Percentiles rank a stretch among this genome's conserved stretches.
Conservation (phyloP, 1,140 invertebrate species). For the Eumaeus atala region DNA sequence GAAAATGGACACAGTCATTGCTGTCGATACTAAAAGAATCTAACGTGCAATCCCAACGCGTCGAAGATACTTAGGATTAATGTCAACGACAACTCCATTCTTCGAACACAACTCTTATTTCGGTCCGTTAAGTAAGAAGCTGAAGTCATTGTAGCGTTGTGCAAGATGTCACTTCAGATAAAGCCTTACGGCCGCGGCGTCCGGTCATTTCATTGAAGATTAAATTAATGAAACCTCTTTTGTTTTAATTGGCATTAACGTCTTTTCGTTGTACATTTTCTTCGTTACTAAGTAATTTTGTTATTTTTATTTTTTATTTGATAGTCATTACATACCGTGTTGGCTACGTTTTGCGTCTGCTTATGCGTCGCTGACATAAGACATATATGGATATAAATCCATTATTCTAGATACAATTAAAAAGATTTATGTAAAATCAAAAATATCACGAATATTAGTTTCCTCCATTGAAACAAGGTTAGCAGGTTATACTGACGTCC, state of each 20-base stretch:
- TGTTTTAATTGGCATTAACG: conserved; percentile 12
- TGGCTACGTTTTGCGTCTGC: no score
- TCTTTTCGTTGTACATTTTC: background rate
- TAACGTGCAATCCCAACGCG: conserved; percentile 34
- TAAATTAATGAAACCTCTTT: conserved; percentile 8
- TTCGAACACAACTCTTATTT: conserved; percentile 33
- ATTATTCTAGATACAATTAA: no score
- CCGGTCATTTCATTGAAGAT: conserved; percentile 27
- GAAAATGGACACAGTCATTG: conserved; percentile 26
- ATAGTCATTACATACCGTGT: no score
- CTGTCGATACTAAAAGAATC: conserved; percentile 19
- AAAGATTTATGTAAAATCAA: no score
- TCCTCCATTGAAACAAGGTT: background rate
- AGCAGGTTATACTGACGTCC: no score
- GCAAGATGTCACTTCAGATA: conserved; percentile 32
- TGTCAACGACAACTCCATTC: conserved; percentile 45
- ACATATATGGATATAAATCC: no score
- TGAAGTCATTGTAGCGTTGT: conserved; percentile 22
- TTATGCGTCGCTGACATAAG: no score
- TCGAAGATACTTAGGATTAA: conserved; percentile 45
- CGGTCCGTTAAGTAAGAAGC: conserved; percentile 38
- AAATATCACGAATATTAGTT: no score
- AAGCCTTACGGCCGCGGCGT: conserved; percentile 24
- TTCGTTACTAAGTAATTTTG: no score
- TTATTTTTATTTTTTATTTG: no score